These are phyloP conservation scores for Eidolon helvum DNA, from an alignment of 2,113 vertebrate genomes.

Conservation along the genomic window DNA sequence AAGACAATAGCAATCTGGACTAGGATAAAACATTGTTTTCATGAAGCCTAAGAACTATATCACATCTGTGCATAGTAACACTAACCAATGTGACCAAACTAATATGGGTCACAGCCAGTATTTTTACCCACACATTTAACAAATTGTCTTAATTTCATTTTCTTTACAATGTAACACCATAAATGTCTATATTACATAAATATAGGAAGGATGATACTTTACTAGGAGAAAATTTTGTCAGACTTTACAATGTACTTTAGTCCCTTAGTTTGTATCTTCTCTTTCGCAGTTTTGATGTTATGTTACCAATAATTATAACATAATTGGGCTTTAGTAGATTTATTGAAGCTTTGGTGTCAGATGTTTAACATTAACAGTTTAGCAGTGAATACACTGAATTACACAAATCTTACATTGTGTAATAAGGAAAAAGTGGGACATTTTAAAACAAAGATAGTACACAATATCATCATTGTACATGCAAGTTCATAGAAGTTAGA, in stretches of 20 bases:
- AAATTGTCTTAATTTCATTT: not conserved
- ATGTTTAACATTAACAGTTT: not conserved
- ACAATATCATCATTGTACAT: not conserved
- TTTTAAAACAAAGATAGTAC: not conserved
- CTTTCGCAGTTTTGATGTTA: not conserved
- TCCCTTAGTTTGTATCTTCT: not conserved
- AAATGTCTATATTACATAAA: not conserved
- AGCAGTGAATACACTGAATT: not conserved
- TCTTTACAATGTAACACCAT: not conserved
- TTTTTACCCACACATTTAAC: not conserved
- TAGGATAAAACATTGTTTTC: not conserved
- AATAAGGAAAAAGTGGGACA: not conserved
- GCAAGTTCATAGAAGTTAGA: not conserved
- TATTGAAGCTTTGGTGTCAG: not conserved
- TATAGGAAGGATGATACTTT: accelerated
- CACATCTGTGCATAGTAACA: not conserved
- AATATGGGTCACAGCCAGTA: not conserved
- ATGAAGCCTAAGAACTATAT: not conserved
- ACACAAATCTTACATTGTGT: not conserved
- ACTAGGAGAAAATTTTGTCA: not conserved
- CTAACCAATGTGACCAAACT: not conserved
- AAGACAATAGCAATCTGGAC: not conserved
- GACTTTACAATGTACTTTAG: not conserved
- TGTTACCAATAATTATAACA: not conserved
- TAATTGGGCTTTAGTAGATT: not conserved